Base-by-base conservation (phyloP, 2,888 invertebrate genomes). In the Polyommatus iphigenia region DNA sequence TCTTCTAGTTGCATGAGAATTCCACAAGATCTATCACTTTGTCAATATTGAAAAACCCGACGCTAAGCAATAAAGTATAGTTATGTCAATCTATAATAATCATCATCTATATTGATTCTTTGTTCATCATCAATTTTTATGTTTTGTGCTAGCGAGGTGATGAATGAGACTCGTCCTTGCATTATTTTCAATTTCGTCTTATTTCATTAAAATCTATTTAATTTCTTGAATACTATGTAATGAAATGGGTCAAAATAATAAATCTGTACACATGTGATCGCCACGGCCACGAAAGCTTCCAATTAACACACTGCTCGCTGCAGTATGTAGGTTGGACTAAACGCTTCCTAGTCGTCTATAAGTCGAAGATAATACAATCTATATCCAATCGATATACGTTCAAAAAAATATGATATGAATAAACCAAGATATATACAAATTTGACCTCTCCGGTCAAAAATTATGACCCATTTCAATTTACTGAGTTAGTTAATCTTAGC, bases 321-420 rank as follows among this genome's bases (percentile, higher is more conserved):
- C 78, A 80, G 80, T 79, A 81, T 81, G 78, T 81, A 80, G 81
- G 81, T 81, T 81, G 81, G 79, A 78, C 79, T 81, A 79, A 81
- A 80, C 79, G 80, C 81, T 82, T 81, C 82, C 81, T 81, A 81
- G 80, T 78, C 57, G 79, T 77, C 79, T 80, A 80, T 80, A 82
- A 80, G 76, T 81, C 79, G 77, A 79, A 79, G 76, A 78, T 78
- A 81, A 79, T 78, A 76, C 79, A 75, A 78, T 79, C 73, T 77
- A 41, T 59, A 59, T 72, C 71, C 3, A 24, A 72, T 18, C 15
- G 10, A 46, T 10, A 46, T 10, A 46, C 10, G 46, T 46, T 13
- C 3, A 46, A 46, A 46, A 46, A 41, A 41, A 41, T 41, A 41
- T 41, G 8, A 13, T 46, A 7, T 8, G 46, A 41, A 36, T 36